These are phyloP conservation scores for Spodoptera frugiperda DNA, from an alignment of 1,140 invertebrate species.

Conservation along the genomic window DNA sequence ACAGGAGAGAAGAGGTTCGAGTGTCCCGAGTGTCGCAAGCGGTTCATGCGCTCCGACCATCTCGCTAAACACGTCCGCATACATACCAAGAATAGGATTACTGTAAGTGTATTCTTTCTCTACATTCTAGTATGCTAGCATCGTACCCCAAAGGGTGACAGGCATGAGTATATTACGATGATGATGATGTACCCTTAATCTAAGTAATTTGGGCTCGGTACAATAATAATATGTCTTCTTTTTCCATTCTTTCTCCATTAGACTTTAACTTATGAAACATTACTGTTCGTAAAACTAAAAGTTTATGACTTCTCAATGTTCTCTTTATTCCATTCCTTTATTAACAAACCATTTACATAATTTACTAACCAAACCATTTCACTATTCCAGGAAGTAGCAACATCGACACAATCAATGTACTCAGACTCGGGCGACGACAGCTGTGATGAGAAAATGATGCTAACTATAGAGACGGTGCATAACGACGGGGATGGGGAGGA, in stretches of 20 bases:
- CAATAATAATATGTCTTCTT: too few species aligned
- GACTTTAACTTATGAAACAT: too few species aligned
- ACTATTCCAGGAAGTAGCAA: conserved; percentile 75
- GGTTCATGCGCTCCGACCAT: conserved; percentile 96
- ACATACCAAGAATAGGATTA: conserved; percentile 92
- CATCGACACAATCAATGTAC: conserved; percentile 81
- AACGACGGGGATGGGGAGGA: conserved; percentile 70
- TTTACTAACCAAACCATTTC: not conserved
- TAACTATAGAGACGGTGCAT: conserved; percentile 83
- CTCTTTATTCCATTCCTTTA: too few species aligned
- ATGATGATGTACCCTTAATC: too few species aligned
- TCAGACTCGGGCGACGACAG: conserved; percentile 83
- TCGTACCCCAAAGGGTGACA: too few species aligned
- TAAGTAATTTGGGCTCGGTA: too few species aligned
- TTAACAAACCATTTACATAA: too few species aligned
- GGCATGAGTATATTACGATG: too few species aligned
- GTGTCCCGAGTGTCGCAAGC: conserved; percentile 93
- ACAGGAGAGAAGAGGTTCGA: conserved; percentile 96
- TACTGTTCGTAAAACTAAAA: too few species aligned
- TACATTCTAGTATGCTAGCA: too few species aligned
- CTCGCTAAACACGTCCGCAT: conserved; percentile 95
- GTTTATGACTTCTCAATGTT: too few species aligned
- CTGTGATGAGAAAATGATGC: conserved; percentile 84
- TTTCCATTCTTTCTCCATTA: too few species aligned
- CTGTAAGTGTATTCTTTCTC: conserved; percentile 79